Base-by-base conservation (phyloP, 1,140 invertebrate genomes). In the Drosophila parvula region DNA sequence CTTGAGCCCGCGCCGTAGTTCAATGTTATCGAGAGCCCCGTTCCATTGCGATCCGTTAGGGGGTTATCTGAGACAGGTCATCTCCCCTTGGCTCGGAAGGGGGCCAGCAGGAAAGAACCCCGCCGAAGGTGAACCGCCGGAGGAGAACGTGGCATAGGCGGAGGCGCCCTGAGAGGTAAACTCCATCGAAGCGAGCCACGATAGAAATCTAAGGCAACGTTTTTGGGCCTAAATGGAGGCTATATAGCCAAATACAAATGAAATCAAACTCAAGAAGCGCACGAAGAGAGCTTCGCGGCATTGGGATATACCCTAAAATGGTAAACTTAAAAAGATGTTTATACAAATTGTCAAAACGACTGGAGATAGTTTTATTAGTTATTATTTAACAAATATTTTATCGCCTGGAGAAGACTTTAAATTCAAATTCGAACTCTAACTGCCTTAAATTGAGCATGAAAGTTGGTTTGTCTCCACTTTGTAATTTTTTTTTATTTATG, bases 111-210 rank as follows among this genome's bases (percentile, higher is more conserved):
- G 55, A 67, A 51, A 55, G 67, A 82, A 77, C 59, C 40, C 34
- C 16, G 30, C 65, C 79, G 51, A 86, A 88, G 82, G 83, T 86
- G 67, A 85, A 81, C 12, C 51, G 47, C 40, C 69, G 56, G 60
- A 75, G 44, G 62, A 56, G 59, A 65, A 58, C 18, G 22, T 5
- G 55, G 18, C 41, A n/a, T 14, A 0, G 47, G 12, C 11, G 14
- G 5, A 6, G 22, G 60, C 55, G 68, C 61, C 69, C 51, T 27
- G 78, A 64, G 59, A 61, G 58, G 65, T 45, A 53, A 82, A 70
- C 76, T 73, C 79, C 83, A 88, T 51, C 84, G 58, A 88, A 88
- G 74, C 84, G 84, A 81, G 14, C 32, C 75, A 86, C 28, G 38
- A 78, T 82, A 53, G 58, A 68, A 67, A 85, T 85, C 82, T 79